Base-by-base conservation (phyloP, 1,140 invertebrate genomes). In the Rhynchophorus ferrugineus region DNA sequence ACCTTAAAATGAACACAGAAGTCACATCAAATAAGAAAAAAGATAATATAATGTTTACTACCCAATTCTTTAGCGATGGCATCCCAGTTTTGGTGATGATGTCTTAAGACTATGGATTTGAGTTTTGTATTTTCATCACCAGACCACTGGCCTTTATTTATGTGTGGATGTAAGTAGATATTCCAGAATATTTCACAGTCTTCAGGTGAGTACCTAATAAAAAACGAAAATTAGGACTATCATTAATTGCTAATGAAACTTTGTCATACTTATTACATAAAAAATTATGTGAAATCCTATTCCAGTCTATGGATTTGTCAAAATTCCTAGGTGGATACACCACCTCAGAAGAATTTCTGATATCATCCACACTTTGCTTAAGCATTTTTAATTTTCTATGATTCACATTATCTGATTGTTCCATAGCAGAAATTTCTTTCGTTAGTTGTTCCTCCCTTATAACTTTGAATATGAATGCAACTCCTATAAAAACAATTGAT, bases 121-220 rank as follows among this genome's bases (percentile, higher is more conserved):
- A 86, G 57, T 17, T 61, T 53, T 0, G 59, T 58, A 61, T 80
- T 77, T 65, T 86, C 84, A n/a, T 66, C 60, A 16, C 62, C 60
- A 1, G 66, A 72, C 82, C 83, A 87, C 18, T 66, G 66, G 3
- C 56, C 63, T 54, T 81, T 84, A 45, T 79, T 84, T 11, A 85
- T 74, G 5, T 71, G 61, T 0, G 83, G 84, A 61, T 82, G 78
- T 44, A 85, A 60, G 61, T 78, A 84, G 13, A 80, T 69, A 46
- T 78, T 75, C 85, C 85, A 87, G 62, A 84, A 76, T 0, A 75
- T 73, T 36, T 71, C 61, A 60, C 78, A 82, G 60, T 78, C 79
- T 1, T 60, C 0, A 71, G 71, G 56, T 78, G 78, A 8, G 70
- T 69, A 48, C 66, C 66, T 35, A 72, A 62, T 42, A 78, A 43